These are phyloP conservation scores for Phalacrocorax carbo DNA, from an alignment of 2,113 vertebrate genomes.

Conservation along the genomic window DNA sequence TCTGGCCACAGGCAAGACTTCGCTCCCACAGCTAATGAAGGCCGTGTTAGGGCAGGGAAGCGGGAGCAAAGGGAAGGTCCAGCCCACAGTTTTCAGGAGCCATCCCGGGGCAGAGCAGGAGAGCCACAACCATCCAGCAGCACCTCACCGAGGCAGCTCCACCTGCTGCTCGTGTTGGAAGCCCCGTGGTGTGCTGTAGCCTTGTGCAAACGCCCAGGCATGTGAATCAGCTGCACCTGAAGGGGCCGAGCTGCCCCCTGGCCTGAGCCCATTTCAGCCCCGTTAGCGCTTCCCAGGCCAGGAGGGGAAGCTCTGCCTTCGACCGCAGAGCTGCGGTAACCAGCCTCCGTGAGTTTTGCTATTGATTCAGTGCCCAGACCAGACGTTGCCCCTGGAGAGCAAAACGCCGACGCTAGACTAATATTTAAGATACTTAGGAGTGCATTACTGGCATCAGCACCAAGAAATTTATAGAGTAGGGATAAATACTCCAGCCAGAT, in stretches of 20 bases:
- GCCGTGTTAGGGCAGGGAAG: not conserved
- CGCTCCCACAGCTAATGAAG: too few species aligned
- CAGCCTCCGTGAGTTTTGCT: rapidly evolving
- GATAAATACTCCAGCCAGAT: not conserved
- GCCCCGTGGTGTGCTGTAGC: rapidly evolving
- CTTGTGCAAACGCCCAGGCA: rapidly evolving
- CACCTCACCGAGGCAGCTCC: too few species aligned
- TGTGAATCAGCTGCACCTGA: rapidly evolving
- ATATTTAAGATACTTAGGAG: not conserved
- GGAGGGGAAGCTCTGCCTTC: not conserved
- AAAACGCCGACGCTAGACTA: not conserved
- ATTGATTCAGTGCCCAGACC: too few species aligned
- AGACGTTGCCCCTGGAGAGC: not conserved
- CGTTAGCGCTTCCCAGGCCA: not conserved
- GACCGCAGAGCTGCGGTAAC: not conserved
- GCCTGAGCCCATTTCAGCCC: not conserved
- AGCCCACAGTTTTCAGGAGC: too few species aligned
- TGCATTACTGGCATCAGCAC: not conserved
- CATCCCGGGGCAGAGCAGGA: not conserved
- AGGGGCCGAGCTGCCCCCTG: too few species aligned
- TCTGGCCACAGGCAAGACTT: not conserved
- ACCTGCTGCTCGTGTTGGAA: not conserved
- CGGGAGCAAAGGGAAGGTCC: not conserved
- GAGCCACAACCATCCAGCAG: not conserved
- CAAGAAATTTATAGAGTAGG: not conserved